Evolutionary conservation across 2,797 vertebrate genomes (phyloP), one percentile per base, ranked within the genome.

Genomic region (Bradypus variegatus): DNA sequence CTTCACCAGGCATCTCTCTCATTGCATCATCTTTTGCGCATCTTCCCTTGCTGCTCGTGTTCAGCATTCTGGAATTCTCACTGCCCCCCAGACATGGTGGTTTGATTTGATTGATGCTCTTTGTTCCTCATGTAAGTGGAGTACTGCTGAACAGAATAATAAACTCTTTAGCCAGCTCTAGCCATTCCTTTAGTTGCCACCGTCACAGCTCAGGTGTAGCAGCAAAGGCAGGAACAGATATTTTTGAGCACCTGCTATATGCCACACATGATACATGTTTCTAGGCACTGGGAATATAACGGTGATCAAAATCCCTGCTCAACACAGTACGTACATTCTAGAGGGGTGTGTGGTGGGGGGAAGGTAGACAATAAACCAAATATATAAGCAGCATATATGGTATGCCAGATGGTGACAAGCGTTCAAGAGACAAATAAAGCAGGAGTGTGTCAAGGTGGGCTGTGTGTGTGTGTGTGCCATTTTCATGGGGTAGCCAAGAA

Each of bases 21-120:
- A 69, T 62, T 29, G 38, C 55, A 19, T 90, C 65, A 6, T 50
- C 88, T 33, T 50, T 18, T 19, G 33, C 29, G 16, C 9, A 1
- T 64, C 60, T 23, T 67, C 21, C 80, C 50, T 45, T 3, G 72
- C 86, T 50, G 89, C 76, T 89, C 8, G 0, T 27, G 50, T 29
- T 91, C 65, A 36, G 1, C 36, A 41, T 50, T 88, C 91, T 84
- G 91, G 86, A 91, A 86, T 77, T 62, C 91, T 92, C 81, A 9
- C 60, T 64, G 89, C 86, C 80, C 89, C 62, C 67, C 62, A 83
- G 91, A 69, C 50, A 23, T 31, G 1, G 67, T 8, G 41, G 36
- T 90, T 53, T n/a, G 33, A 86, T 94, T 89, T 94, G 92, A 89
- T 91, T 48, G 79, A 70, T 60, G 69, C 18, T 86, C 86, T 93